These are phyloP conservation scores for Myotis vivesi DNA, from an alignment of 2,797 vertebrate genomes.

Conservation along the genomic window DNA sequence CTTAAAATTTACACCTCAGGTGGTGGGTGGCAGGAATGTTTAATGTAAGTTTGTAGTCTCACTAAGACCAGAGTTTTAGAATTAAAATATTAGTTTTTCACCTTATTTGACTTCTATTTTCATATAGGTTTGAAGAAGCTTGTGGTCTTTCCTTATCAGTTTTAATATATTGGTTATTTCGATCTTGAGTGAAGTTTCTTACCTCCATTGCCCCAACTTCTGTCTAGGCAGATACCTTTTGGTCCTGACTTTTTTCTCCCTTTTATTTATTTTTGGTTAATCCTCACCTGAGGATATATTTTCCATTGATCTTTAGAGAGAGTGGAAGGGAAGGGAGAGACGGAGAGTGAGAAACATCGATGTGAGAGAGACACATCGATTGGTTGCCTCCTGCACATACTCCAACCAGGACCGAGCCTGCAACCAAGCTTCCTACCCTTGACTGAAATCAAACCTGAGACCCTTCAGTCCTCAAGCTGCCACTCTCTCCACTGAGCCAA, in stretches of 20 bases:
- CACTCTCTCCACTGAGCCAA: too few species aligned
- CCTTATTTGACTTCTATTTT: background rate
- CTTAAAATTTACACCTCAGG: background rate
- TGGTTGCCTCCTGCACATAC: too few species aligned
- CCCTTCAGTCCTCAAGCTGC: too few species aligned
- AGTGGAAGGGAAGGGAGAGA: too few species aligned
- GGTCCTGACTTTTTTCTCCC: background rate
- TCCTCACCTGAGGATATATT: too few species aligned
- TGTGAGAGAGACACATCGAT: too few species aligned
- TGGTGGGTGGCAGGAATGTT: background rate
- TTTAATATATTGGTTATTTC: background rate
- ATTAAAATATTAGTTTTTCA: background rate
- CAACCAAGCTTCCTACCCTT: too few species aligned
- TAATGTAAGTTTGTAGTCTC: background rate
- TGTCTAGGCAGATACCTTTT: background rate
- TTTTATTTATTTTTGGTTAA: too few species aligned
- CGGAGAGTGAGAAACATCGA: too few species aligned
- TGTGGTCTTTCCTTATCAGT: background rate
- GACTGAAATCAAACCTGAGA: too few species aligned
- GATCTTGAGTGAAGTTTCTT: background rate
- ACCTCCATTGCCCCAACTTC: background rate
- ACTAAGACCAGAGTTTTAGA: background rate
- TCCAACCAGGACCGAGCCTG: too few species aligned
- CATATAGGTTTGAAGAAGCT: background rate
- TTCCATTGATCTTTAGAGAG: too few species aligned